These are phyloP conservation scores for Trimorus sp. DNA, from an alignment of 2,888 invertebrate species.

Conservation along the genomic window DNA sequence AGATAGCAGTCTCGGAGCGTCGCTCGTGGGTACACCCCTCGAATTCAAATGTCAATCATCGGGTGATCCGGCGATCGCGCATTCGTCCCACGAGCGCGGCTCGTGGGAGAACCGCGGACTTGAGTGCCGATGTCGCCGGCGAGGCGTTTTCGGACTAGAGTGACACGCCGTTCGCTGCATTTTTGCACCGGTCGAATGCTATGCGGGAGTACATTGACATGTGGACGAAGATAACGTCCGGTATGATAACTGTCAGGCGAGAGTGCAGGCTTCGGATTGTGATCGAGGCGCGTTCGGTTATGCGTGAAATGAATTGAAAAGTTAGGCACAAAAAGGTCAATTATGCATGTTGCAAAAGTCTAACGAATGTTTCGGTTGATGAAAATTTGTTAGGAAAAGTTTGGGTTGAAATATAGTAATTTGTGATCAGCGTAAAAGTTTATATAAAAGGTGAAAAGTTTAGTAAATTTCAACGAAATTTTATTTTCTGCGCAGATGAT, in stretches of 20 bases:
- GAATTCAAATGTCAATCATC: slow-evolving; percentile 48
- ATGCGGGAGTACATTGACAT: slow-evolving; percentile 31
- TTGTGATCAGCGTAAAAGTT: too few relatives aligned
- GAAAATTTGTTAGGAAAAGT: too few relatives aligned
- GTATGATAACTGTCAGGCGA: background rate
- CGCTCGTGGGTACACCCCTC: slow-evolving; percentile 34
- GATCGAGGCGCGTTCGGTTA: background rate
- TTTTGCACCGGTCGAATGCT: slow-evolving; percentile 20
- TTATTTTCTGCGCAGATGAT: too few relatives aligned
- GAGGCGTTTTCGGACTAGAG: slow-evolving; percentile 37
- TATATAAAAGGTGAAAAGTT: too few relatives aligned
- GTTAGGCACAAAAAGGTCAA: too few relatives aligned
- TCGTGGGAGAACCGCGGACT: slow-evolving; percentile 39
- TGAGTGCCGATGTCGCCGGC: slow-evolving; percentile 22
- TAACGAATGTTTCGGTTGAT: too few relatives aligned
- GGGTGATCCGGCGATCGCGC: slow-evolving; percentile 31
- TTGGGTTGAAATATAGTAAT: too few relatives aligned
- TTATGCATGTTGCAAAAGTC: too few relatives aligned
- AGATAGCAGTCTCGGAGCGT: slow-evolving; percentile 25
- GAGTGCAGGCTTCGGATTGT: background rate
- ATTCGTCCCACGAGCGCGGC: slow-evolving; percentile 39
- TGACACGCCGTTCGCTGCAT: background rate
- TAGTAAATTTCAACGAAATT: too few relatives aligned
- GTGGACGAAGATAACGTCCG: slow-evolving; percentile 20
- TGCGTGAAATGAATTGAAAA: too few relatives aligned